Base-by-base conservation (phyloP, 1,140 invertebrate genomes). In the Pseudomyrmex dendroicus region DNA sequence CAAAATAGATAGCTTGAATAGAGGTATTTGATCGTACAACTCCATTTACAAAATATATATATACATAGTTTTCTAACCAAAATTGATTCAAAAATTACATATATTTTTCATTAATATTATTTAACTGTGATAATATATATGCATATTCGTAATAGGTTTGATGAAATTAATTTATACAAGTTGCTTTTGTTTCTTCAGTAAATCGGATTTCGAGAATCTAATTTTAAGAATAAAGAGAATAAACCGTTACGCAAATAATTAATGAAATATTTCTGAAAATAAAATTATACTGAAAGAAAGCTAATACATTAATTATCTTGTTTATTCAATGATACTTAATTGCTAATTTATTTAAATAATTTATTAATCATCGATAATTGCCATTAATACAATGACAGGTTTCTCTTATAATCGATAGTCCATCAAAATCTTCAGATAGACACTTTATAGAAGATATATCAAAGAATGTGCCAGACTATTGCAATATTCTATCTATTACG, bases 21-120 rank as follows among this genome's bases (percentile, higher is more conserved):
- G 7, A 46, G 17, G 8, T 12, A n/a, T 25, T 66, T 66, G 73
- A 76, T 66, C 66, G 61, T 25, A 76, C 8, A 48, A 67, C 10
- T 76, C 73, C 46, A 76, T 67, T 54, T 56, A 12, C 17, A 4
- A 20, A 12, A 1, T 25, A 20, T 7, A 35, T 35, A 35, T 35
- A 35, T 35, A 35, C 5, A 76, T 76, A 50, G 66, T 61, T 7
- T 15, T 3, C 1, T 20, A 44, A 77, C 1, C 8, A 20, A 66
- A 56, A 35, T 35, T 35, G 5, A 35, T 35, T 35, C 5, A 35
- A 35, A 35, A 15, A 44, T 44, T 35, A 35, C 15, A 35, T 35
- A 9, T 64, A 44, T 8, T 35, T 13, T 63, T 25, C 7, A 13
- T 63, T 35, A 64, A 8, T 66, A 46, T 46, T 22, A 44, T 20